Evolutionary conservation across 2,113 vertebrate species (phyloP), one percentile per base, ranked within the genome.

Genomic region (Alosa alosa): DNA sequence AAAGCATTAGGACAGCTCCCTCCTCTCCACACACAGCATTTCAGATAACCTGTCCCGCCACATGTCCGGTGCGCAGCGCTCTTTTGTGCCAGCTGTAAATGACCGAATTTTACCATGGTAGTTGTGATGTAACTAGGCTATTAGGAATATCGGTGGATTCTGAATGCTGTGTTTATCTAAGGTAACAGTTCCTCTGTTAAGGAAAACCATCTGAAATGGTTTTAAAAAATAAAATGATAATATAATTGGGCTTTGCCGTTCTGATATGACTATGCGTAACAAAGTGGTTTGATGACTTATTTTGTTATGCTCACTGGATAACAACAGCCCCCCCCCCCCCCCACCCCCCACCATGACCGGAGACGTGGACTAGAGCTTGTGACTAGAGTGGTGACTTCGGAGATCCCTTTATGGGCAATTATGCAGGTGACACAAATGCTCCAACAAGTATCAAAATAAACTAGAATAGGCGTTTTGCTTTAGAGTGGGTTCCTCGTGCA

Each of bases 351-450:
- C 13, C 72, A 78, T 41, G 31, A 13, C 10, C 8, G 72, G 13
- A 78, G 72, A 13, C 72, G 31, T 78, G 72, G 31, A 39, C 13
- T 11, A 78, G 31, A 87, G 85, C 86, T 81, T 88, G 86, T 90
- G 89, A 92, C 89, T 91, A 87, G 89, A 91, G 91, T 90, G 92
- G 88, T 93, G 91, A 92, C 90, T 92, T 90, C 86, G 88, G 84
- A 86, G 87, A 94, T 84, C 92, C 89, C 89, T 83, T 89, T 93
- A 91, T 87, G 87, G 88, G 88, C 92, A 95, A 93, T 94, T 94
- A 93, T 92, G 92, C 93, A 94, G 91, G 93, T 93, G 91, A 94
- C 93, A 93, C 93, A 90, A 92, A 90, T 92, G 90, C 90, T 92
- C 91, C 86, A 90, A 88, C 82, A 87, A 83, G 87, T 86, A 86